A percentile compares a stretch with the other conserved stretches of the same genome.
These are phyloP conservation scores for Saturnia japonica DNA, from an alignment of 2,888 invertebrate genomes.

Conservation along the genomic window DNA sequence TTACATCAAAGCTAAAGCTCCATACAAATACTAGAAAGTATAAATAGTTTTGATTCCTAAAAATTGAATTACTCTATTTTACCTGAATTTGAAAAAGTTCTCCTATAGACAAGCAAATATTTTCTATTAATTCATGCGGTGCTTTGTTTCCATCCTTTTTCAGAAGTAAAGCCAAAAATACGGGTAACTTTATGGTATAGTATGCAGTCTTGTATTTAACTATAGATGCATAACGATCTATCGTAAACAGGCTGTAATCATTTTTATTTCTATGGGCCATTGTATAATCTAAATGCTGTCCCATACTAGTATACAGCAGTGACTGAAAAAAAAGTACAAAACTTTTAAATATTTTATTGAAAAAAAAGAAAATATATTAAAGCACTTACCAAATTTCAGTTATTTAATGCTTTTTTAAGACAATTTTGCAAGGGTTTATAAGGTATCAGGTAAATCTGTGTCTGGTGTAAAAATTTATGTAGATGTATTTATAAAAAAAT, in stretches of 20 bases:
- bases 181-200: slow-evolving; percentile 94
- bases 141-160: slow-evolving; percentile 86
- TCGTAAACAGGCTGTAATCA: slow-evolving; percentile 83
- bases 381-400: no score
- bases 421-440: no score
- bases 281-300: slow-evolving; percentile 90
- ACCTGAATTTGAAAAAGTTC: slow-evolving; percentile 96
- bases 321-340: slow-evolving; percentile 50
- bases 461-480: no score
- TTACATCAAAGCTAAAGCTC: background rate
- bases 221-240: slow-evolving; percentile 91
- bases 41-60: background rate
- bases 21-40: background rate
- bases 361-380: no score
- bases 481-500: no score
- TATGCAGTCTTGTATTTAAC: slow-evolving; percentile 94
- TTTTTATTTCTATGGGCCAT: slow-evolving; percentile 71
- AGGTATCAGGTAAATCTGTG: no score
- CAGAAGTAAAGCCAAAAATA: slow-evolving; percentile 91
- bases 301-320: slow-evolving; percentile 85
- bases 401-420: no score
- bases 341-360: no score
- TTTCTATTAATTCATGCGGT: slow-evolving; percentile 87
- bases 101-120: slow-evolving; percentile 93
- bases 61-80: slow-evolving; percentile 32